A percentile compares a stretch with the other conserved stretches of the same genome.
Evolutionary conservation across 1,140 invertebrate species (phyloP).

Genomic region (Theocolax elegans): DNA sequence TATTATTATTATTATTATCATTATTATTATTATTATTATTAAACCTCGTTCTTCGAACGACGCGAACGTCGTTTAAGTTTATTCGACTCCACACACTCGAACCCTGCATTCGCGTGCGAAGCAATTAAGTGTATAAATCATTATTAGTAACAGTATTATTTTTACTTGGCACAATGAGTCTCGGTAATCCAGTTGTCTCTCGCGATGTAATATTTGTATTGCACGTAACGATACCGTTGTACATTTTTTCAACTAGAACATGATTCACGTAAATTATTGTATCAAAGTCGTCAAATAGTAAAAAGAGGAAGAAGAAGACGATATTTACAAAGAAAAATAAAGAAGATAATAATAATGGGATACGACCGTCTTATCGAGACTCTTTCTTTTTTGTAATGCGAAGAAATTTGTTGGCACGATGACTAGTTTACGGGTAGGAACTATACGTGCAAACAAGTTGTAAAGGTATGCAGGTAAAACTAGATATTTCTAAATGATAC

Average conservation of each 20-base stretch:
- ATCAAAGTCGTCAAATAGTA: too few species aligned
- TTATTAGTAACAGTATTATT: constrained; percentile 43
- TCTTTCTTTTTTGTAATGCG: constrained; percentile 10
- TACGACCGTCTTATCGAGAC: constrained; percentile 16
- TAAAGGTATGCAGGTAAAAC: constrained; percentile 26
- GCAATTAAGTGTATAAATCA: constrained; percentile 10
- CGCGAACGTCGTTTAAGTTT: too few species aligned
- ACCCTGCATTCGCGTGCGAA: background rate
- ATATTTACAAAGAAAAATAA: constrained; percentile 3
- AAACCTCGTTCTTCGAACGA: too few species aligned
- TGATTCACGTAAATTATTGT: constrained; percentile 14
- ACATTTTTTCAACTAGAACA: constrained; percentile 12
- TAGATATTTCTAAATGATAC: constrained; percentile 26
- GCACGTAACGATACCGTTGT: constrained; percentile 23
- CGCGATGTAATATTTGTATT: constrained; percentile 14
- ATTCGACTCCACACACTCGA: constrained; percentile 17
- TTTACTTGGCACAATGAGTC: constrained; percentile 37
- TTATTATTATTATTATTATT: too few species aligned
- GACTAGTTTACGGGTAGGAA: constrained; percentile 32
- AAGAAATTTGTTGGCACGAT: constrained; percentile 36
- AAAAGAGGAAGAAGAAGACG: too few species aligned
- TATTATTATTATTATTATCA: too few species aligned
- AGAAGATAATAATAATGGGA: background rate
- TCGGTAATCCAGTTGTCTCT: constrained; percentile 18
- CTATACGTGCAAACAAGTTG: constrained; percentile 19